These are phyloP conservation scores for Synergus umbraculus DNA, from an alignment of 2,888 invertebrate genomes.

Conservation along the genomic window DNA sequence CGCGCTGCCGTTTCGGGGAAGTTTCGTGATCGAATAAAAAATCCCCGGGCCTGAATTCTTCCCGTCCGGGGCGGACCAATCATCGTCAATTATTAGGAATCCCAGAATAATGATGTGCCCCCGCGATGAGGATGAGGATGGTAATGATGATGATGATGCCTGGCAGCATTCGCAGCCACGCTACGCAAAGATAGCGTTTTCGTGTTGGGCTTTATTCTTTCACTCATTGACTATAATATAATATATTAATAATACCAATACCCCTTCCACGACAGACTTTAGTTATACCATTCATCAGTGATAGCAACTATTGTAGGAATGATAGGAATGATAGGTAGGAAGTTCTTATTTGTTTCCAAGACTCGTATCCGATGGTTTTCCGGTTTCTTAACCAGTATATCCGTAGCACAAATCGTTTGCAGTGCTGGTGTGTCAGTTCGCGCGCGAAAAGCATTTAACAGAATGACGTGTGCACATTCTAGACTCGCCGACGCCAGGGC, in stretches of 20 bases:
- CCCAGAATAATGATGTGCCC: conserved; percentile 62
- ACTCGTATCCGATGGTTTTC: not conserved
- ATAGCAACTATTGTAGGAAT: no score
- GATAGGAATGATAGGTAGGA: not conserved
- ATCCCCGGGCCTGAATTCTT: conserved; percentile 40
- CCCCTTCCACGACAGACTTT: not conserved
- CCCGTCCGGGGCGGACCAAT: conserved; percentile 54
- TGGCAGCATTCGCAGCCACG: conserved; percentile 56
- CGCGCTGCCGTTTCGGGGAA: conserved; percentile 46
- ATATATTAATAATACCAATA: conserved; percentile 46
- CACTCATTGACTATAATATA: conserved; percentile 57
- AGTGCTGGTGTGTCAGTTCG: conserved; percentile 1
- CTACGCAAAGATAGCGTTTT: conserved; percentile 62
- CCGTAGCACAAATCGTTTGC: not conserved
- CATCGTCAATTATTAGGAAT: conserved; percentile 68
- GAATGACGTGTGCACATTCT: conserved; percentile 76
- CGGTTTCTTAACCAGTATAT: not conserved
- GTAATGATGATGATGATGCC: conserved; percentile 56
- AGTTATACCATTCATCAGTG: no score
- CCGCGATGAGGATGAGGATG: conserved; percentile 55
- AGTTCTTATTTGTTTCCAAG: not conserved
- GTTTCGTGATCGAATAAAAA: conserved; percentile 50
- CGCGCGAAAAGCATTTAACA: conserved; percentile 56
- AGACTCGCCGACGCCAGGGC: conserved; percentile 57
- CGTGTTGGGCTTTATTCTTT: conserved; percentile 60